Conservation (phyloP, 2,797 vertebrate genomes). For the Tapera naevia region DNA sequence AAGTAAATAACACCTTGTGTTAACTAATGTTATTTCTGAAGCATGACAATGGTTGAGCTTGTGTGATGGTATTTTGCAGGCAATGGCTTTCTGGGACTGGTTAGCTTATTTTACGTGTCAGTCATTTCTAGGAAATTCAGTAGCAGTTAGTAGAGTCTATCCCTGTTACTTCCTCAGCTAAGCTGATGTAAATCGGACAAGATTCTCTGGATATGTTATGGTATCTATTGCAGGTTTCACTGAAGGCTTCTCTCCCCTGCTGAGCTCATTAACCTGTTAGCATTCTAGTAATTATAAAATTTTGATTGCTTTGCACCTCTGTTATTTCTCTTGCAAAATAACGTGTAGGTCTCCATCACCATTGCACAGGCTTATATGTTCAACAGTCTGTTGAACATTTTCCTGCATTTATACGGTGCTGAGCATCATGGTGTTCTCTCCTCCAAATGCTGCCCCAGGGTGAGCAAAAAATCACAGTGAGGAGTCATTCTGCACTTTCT, state of each 20-base stretch:
- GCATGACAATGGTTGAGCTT: neutral
- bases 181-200: neutral
- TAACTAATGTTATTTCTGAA: neutral
- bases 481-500: neutral
- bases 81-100: neutral
- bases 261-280: neutral
- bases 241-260: neutral
- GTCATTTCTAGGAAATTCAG: neutral
- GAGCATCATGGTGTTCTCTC: neutral
- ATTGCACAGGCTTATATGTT: neutral
- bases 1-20: neutral
- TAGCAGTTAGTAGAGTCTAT: neutral
- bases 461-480: neutral
- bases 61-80: neutral
- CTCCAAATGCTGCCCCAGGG: neutral
- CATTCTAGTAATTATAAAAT: neutral
- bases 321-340: neutral
- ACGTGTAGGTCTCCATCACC: neutral
- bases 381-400: neutral
- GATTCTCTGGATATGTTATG: neutral
- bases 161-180: neutral
- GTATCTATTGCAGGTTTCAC: neutral
- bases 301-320: neutral
- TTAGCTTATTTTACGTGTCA: neutral
- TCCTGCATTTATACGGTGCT: neutral